These are phyloP conservation scores for Lepidonotus clava DNA, from an alignment of 2,888 invertebrate species.

Conservation along the genomic window DNA sequence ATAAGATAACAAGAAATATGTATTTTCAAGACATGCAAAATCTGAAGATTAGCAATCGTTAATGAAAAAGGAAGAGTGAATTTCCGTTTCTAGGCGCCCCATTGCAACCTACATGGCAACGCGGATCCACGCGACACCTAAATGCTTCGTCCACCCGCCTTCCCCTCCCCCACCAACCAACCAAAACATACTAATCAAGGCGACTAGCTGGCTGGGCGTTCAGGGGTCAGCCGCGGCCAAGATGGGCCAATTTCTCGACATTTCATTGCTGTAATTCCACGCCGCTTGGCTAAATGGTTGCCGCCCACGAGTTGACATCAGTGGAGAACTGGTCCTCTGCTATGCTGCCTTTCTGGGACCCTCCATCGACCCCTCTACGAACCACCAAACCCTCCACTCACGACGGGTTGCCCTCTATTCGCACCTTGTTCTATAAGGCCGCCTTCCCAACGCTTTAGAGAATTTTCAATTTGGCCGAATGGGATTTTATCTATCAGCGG, in stretches of 20 bases:
- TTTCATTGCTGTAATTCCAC: conserved; percentile 40
- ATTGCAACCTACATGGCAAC: too few relatives aligned
- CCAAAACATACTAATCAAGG: conserved; percentile 41
- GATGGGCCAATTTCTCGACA: conserved; percentile 31
- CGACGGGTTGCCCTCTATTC: neutral
- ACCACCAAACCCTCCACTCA: neutral
- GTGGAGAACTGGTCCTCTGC: neutral
- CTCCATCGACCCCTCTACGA: neutral
- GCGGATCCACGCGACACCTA: neutral
- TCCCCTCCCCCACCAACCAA: neutral
- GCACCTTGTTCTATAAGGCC: conserved; percentile 17
- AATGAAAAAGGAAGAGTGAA: too few relatives aligned
- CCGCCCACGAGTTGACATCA: neutral
- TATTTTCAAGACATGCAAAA: too few relatives aligned
- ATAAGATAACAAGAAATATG: too few relatives aligned
- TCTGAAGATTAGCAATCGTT: too few relatives aligned
- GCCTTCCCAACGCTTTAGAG: conserved; percentile 4
- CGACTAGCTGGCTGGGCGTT: neutral
- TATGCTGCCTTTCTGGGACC: neutral
- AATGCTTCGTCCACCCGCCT: neutral
- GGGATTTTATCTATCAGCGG: conserved; percentile 30
- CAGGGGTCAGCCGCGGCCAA: neutral
- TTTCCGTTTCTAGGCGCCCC: too few relatives aligned
- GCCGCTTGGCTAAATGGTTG: neutral
- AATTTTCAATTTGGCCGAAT: conserved; percentile 40